Evolutionary conservation across 2,888 invertebrate species (phyloP).

Genomic region (Copidosoma aretas): DNA sequence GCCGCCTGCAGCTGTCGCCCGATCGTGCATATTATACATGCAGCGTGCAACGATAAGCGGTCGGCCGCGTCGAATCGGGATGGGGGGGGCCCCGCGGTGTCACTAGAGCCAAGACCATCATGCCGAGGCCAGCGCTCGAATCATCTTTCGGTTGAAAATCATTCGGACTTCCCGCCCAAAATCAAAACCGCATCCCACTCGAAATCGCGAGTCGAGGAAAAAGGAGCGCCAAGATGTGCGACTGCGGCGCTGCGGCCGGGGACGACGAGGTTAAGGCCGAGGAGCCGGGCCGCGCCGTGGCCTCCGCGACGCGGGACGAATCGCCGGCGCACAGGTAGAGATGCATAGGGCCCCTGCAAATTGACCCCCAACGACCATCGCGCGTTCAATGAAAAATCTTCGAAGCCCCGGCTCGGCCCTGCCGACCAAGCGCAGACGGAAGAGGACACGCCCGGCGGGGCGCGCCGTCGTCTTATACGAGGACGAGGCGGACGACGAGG

Average conservation of each 20-base stretch:
- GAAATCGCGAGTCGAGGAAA: neutral
- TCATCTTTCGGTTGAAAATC: conserved; percentile 16
- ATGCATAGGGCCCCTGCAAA: too few species aligned
- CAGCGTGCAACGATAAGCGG: too few species aligned
- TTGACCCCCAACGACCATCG: too few species aligned
- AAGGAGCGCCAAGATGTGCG: neutral
- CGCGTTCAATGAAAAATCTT: too few species aligned
- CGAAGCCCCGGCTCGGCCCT: too few species aligned
- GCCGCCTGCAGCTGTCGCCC: conserved; percentile 24
- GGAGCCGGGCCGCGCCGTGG: too few species aligned
- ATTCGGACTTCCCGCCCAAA: neutral
- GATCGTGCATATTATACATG: too few species aligned
- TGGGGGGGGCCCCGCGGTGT: too few species aligned
- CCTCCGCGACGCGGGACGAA: neutral
- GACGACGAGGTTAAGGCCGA: neutral
- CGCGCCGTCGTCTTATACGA: neutral
- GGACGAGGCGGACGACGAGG: neutral
- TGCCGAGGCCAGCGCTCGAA: conserved; percentile 14
- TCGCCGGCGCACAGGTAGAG: neutral
- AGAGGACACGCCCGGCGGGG: neutral
- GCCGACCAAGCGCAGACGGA: neutral
- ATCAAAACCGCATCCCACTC: too few species aligned
- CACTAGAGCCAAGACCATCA: conserved; percentile 7
- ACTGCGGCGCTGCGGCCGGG: neutral
- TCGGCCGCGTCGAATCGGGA: too few species aligned